These are phyloP conservation scores for Pantelozetes paolii DNA, from an alignment of 2,888 invertebrate genomes.

Conservation along the genomic window DNA sequence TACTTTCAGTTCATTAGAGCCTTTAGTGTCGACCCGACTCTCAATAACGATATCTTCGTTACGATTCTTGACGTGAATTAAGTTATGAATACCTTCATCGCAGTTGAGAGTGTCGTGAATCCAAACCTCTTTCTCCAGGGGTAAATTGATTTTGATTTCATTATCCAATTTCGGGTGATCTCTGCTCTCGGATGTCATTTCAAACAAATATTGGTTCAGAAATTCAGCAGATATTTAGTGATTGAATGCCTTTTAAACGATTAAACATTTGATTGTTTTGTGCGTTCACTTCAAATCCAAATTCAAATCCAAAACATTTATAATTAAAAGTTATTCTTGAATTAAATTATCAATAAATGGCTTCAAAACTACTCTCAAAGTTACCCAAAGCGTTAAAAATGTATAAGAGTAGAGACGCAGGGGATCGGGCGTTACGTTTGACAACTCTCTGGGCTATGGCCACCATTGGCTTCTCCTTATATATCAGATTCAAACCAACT, in stretches of 20 bases:
- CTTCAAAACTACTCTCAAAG: too few species aligned
- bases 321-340: too few species aligned
- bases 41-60: constrained; percentile 20
- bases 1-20: constrained; percentile 8
- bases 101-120: background rate
- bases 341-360: too few species aligned
- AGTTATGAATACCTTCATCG: constrained; percentile 12
- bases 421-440: too few species aligned
- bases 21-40: background rate
- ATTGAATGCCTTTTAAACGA: background rate
- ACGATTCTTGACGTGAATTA: constrained; percentile 4
- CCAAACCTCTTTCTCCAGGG: background rate
- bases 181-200: background rate
- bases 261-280: too few species aligned
- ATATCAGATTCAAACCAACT: too few species aligned
- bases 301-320: too few species aligned
- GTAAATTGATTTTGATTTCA: constrained; percentile 19
- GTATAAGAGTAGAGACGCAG: too few species aligned
- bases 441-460: too few species aligned
- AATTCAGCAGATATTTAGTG: background rate
- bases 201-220: background rate
- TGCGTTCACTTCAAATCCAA: too few species aligned
- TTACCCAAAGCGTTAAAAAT: too few species aligned
- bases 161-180: constrained; percentile 10
- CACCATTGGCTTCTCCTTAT: too few species aligned